Base-by-base conservation (phyloP, 2,113 vertebrate species). In the Ammodytes marinus region DNA sequence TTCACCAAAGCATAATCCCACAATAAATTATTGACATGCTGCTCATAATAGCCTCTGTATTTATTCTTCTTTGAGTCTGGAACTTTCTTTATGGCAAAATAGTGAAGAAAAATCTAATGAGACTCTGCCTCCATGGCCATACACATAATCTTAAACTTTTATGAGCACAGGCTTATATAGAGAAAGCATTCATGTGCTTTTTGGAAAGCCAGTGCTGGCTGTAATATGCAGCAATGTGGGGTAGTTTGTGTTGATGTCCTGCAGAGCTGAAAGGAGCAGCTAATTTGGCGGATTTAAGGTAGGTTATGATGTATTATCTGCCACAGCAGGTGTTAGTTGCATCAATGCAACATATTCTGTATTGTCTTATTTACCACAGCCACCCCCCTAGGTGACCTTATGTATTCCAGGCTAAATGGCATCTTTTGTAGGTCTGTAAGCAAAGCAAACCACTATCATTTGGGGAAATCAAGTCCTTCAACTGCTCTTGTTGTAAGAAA, bases 91-190 rank as follows among this genome's bases (percentile, higher is more conserved):
- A 40, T 84, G 5, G 47, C 6, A 72, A 74, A 85, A 75, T 14
- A 61, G 8, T 11, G 4, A 17, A 59, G 27, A 47, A 37, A 75
- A 68, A 69, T 61, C 64, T 65, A 37, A 86, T 49, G 69, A 63
- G 74, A 63, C 65, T 68, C 50, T 77, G 74, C 59, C 79, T 73
- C 53, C 52, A 13, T 79, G 76, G 86, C 60, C 69, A 77, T 74
- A 42, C 86, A 86, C 58, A 82, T 77, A 46, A 61, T 50, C 11
- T 92, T 87, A 87, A 87, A 86, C 14, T 86, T 92, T 94, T 61
- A 92, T 85, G 84, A 91, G 82, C 63, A 40, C 50, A 50, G 45
- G 55, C 47, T 82, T 93, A 90, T 89, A 92, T 89, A 90, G 89
- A 85, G 87, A 89, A 89, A 79, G 77, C 65, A 70, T 86, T 77